A percentile compares a stretch with the other conserved stretches of the same genome.
Conservation (phyloP, 2,797 vertebrate genomes). For the Gouania willdenowi region DNA sequence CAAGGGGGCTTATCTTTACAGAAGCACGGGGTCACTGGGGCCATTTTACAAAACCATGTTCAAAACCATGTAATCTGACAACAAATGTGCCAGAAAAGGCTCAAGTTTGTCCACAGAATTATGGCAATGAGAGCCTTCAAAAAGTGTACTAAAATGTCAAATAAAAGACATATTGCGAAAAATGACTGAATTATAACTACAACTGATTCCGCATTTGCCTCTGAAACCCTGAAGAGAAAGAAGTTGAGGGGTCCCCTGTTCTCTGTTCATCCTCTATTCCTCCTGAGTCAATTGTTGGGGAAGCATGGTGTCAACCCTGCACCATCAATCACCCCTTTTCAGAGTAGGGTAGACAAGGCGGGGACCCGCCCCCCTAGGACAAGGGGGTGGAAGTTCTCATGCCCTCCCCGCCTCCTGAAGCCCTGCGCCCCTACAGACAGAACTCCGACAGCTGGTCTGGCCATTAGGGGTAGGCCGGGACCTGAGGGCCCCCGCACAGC, state of each 20-base stretch:
- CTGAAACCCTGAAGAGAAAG: conserved; percentile 73
- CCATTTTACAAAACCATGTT: conserved; percentile 45
- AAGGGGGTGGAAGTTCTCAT: conserved; percentile 83
- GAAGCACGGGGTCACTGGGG: conserved; percentile 54
- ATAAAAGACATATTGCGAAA: conserved; percentile 78
- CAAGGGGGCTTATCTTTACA: conserved; percentile 42
- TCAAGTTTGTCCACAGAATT: conserved; percentile 19
- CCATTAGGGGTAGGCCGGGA: conserved; percentile 77
- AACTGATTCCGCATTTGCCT: conserved; percentile 77
- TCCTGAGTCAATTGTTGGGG: conserved; percentile 80
- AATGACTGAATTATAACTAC: conserved; percentile 78
- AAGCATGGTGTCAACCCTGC: conserved; percentile 78
- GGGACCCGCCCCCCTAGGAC: conserved; percentile 77
- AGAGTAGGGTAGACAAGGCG: conserved; percentile 79
- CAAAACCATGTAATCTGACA: conserved; percentile 63
- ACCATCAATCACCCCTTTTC: conserved; percentile 83
- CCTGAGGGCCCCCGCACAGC: conserved; percentile 73
- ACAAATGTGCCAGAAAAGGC: conserved; percentile 56
- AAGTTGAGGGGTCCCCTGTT: conserved; percentile 66
- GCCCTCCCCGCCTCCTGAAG: conserved; percentile 79
- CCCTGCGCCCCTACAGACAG: conserved; percentile 75
- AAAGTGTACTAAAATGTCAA: conserved; percentile 62
- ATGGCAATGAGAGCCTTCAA: conserved; percentile 46
- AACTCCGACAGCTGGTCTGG: conserved; percentile 82
- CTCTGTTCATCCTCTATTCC: conserved; percentile 74